Percentiles rank a stretch among this genome's conserved stretches.
These are phyloP conservation scores for Orestias chungarensis DNA, from an alignment of 2,797 vertebrate species.

Conservation along the genomic window DNA sequence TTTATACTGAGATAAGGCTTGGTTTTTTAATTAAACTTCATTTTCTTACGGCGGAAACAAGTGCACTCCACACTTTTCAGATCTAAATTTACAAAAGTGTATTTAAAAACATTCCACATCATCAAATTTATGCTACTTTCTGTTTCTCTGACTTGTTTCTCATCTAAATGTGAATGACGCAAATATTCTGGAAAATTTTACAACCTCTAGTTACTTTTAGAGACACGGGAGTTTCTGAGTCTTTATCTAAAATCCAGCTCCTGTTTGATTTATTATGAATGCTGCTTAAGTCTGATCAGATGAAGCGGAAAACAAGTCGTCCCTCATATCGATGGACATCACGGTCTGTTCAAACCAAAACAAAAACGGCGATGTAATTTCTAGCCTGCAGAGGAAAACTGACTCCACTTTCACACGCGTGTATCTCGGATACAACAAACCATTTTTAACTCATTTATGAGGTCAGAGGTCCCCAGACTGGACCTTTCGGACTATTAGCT, in stretches of 20 bases:
- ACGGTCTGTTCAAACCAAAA: neutral
- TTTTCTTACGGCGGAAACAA: too few species aligned
- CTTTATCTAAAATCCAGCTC: neutral
- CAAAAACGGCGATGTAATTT: neutral
- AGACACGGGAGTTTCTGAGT: neutral
- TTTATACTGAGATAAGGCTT: too few species aligned
- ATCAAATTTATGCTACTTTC: too few species aligned
- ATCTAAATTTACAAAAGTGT: too few species aligned
- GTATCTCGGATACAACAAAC: conserved; percentile 47
- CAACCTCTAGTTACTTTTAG: neutral
- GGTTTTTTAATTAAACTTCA: too few species aligned
- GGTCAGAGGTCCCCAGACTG: conserved; percentile 15
- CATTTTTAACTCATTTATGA: conserved; percentile 53
- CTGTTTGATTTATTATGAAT: neutral
- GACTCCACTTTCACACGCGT: conserved; percentile 12
- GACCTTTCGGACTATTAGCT: neutral
- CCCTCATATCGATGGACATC: neutral
- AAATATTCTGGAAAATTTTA: too few species aligned
- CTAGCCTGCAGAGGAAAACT: neutral
- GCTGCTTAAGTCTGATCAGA: neutral
- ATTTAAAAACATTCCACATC: too few species aligned
- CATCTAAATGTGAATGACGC: neutral
- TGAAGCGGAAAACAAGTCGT: neutral
- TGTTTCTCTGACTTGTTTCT: too few species aligned
- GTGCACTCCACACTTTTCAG: too few species aligned